Conservation (phyloP, 2,797 vertebrate species). For the Catostomus latipinnis region DNA sequence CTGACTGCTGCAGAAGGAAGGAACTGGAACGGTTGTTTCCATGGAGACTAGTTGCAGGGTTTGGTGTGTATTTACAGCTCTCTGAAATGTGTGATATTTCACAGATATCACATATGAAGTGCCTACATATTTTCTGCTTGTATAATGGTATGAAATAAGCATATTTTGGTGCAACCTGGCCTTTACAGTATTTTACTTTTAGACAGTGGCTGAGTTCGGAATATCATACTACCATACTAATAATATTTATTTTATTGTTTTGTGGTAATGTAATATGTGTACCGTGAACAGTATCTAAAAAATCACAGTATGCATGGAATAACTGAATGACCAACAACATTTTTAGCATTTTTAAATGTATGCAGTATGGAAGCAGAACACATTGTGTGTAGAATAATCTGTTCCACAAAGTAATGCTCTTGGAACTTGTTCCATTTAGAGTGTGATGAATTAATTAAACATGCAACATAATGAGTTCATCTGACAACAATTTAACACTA, state of each 20-base stretch:
- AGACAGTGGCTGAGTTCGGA: background rate
- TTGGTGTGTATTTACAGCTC: slow-evolving; percentile 24
- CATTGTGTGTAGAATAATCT: too few species aligned
- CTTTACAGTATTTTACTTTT: background rate
- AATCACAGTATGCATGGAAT: too few species aligned
- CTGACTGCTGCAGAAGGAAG: slow-evolving; percentile 21
- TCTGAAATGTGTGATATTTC: background rate
- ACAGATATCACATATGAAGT: background rate
- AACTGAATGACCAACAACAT: too few species aligned
- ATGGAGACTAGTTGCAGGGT: slow-evolving; percentile 34
- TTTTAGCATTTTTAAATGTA: too few species aligned
- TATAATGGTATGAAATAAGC: too few species aligned
- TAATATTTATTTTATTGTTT: background rate
- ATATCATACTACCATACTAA: background rate
- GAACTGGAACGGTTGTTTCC: background rate
- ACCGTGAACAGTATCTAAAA: background rate
- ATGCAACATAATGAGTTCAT: background rate
- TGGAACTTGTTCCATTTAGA: too few species aligned
- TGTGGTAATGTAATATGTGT: background rate
- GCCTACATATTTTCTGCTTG: background rate
- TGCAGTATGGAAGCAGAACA: too few species aligned
- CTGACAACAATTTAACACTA: too few species aligned
- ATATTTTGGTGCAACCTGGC: background rate
- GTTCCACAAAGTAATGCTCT: too few species aligned
- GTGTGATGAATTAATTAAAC: too few species aligned